A percentile compares a stretch with the other conserved stretches of the same genome.
Evolutionary conservation across 2,888 invertebrate genomes (phyloP).

Genomic region (Amitus sp.): DNA sequence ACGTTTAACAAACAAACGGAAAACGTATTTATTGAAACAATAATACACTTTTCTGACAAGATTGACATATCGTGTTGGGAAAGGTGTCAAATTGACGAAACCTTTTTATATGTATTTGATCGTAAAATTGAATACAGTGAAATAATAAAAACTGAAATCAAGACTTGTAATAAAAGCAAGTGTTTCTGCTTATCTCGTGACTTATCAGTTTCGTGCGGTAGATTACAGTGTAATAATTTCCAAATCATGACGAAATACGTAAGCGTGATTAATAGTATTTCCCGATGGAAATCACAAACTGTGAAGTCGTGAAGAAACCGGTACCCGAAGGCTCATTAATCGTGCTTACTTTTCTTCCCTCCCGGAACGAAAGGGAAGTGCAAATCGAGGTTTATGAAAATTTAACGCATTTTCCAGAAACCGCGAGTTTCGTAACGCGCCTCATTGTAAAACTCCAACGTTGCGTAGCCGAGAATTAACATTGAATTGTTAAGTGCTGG

Average conservation of each 20-base stretch:
- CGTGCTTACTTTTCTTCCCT: background rate
- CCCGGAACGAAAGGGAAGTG: no score
- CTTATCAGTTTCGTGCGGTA: conserved; percentile 1
- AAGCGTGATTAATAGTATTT: conserved; percentile 2
- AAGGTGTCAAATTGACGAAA: background rate
- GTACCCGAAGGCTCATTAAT: background rate
- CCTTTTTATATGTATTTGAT: background rate
- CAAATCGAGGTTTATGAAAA: background rate
- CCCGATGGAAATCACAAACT: background rate
- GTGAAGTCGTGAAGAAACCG: conserved; percentile 1
- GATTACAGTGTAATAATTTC: conserved; percentile 5
- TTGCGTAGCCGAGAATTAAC: background rate
- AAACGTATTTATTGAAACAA: background rate
- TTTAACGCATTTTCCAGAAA: background rate
- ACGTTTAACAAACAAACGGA: background rate
- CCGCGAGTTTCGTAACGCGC: background rate
- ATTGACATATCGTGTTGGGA: background rate
- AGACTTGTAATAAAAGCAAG: background rate
- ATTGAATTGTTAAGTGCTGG: background rate
- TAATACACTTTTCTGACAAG: background rate
- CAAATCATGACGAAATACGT: conserved; percentile 3
- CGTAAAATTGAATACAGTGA: background rate
- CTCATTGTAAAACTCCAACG: background rate
- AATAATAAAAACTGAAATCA: background rate
- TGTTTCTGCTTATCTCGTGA: background rate